Evolutionary conservation across 2,888 invertebrate species (phyloP), one percentile per base, ranked within the genome.

Genomic region (Lysandra coridon): DNA sequence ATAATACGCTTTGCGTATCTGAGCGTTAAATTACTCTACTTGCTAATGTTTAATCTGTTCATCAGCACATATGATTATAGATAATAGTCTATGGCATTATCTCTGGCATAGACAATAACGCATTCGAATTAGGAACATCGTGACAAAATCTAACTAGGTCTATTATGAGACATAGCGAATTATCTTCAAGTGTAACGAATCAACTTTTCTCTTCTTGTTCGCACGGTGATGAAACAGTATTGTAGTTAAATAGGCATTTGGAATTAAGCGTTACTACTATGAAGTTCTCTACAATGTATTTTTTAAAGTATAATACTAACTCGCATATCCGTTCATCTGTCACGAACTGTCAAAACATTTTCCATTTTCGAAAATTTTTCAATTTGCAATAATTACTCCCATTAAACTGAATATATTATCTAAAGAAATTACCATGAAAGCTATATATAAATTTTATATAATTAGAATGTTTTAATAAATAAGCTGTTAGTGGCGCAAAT

Each of bases 131-230:
- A 76, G 53, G 76, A 33, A 53, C 75, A 23, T 4, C 76, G 76
- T 33, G 76, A 76, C 76, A 76, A 76, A 76, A 76, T 57, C 76
- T 76, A 76, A 76, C 49, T 76, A 76, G 76, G 76, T 57, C 57
- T 76, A 30, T 57, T 76, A 76, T 57, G 53, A 76, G 76, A 6
- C 57, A 33, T 23, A 76, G 30, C 76, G 30, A 76, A 76, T 76
- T 53, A 33, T n/a, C 30, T 49, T 23, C 33, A 17, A 33, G 53
- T 53, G 57, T 57, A 76, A 33, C 76, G 76, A 76, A 57, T 57
- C 33, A 57, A 33, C 75, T 75, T 12, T 53, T 75, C 74, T 74
- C 23, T 44, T 49, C 30, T 30, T 33, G 30, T 76, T 76, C 76
- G 17, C 76, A 76, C 76, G 76, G 53, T 76, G 53, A 53, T 76